Conservation (phyloP, 2,888 invertebrate genomes). For the Eupithecia inturbata region DNA sequence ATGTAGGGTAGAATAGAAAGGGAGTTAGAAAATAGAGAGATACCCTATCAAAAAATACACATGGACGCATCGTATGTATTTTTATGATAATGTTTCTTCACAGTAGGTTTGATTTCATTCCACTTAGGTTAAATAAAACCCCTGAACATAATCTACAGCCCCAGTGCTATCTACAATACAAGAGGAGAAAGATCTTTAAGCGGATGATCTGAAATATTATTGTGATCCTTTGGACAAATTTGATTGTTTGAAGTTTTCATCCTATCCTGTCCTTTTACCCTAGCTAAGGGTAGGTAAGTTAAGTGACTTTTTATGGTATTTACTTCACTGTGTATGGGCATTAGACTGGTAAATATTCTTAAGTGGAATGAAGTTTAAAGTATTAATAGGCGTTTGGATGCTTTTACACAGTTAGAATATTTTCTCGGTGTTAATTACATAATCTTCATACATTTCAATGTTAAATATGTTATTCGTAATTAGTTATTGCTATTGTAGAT, state of each 20-base stretch:
- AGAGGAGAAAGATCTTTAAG: background rate
- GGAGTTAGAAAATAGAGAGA: constrained; percentile 16
- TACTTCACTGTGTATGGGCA: background rate
- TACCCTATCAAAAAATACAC: background rate
- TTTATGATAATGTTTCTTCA: background rate
- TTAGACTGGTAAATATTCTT: constrained; percentile 1
- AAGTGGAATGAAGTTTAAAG: constrained; percentile 50
- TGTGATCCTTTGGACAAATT: background rate
- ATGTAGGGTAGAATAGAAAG: constrained; percentile 22
- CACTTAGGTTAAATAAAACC: constrained; percentile 4
- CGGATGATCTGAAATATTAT: background rate
- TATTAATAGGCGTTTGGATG: constrained; percentile 79
- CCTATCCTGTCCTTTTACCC: background rate
- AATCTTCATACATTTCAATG: constrained; percentile 60
- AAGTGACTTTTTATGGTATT: background rate
- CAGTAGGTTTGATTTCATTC: constrained; percentile 1
- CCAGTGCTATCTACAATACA: background rate
- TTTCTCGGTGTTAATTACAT: constrained; percentile 70
- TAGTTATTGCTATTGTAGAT: constrained; percentile 62
- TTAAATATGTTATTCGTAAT: constrained; percentile 69
- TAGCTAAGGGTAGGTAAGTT: background rate
- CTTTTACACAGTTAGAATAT: constrained; percentile 80
- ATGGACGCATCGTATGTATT: background rate
- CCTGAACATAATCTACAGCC: background rate
- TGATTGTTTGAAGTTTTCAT: background rate